Percentiles rank a stretch among this genome's conserved stretches.
Evolutionary conservation across 1,140 invertebrate species (phyloP).

Genomic region (Dendrolimus kikuchii): DNA sequence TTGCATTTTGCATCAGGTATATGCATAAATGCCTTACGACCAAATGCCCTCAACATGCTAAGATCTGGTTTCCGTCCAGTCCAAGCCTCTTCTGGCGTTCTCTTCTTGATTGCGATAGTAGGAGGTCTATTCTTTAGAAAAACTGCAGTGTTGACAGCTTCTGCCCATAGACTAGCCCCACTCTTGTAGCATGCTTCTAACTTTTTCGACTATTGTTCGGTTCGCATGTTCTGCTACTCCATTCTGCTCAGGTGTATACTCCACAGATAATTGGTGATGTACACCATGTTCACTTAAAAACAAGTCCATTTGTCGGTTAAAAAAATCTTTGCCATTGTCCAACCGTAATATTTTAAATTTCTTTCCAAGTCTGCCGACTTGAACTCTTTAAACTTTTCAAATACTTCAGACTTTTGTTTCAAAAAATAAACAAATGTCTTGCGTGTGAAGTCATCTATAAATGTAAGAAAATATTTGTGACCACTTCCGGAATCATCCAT

Average conservation of each 20-base stretch:
- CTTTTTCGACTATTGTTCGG: slow-evolving; percentile 2
- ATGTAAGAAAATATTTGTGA: slow-evolving; percentile 3
- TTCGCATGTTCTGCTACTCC: slow-evolving; percentile 2
- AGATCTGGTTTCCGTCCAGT: not conserved
- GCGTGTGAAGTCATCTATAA: slow-evolving; percentile 1
- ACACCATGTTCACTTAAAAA: not conserved
- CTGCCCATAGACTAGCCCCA: not conserved
- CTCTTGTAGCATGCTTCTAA: not conserved
- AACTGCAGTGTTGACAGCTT: slow-evolving; percentile 3
- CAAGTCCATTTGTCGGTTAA: slow-evolving; percentile 1
- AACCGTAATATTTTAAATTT: not conserved
- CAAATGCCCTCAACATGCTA: not conserved
- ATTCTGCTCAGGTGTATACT: too few species aligned
- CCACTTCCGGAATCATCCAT: not conserved
- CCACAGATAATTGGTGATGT: not conserved
- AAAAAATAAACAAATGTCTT: slow-evolving; percentile 5
- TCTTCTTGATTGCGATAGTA: not conserved
- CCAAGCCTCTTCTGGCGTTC: slow-evolving; percentile 5
- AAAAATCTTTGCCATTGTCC: not conserved
- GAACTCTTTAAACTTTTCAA: slow-evolving; percentile 2
- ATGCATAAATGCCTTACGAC: slow-evolving; percentile 5
- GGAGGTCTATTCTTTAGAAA: slow-evolving; percentile 4
- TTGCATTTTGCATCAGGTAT: slow-evolving; percentile 4
- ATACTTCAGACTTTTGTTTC: slow-evolving; percentile 2
- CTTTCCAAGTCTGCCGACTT: not conserved